Evolutionary conservation across 1,140 invertebrate genomes (phyloP).

Genomic region (Hesperophylax magnus): DNA sequence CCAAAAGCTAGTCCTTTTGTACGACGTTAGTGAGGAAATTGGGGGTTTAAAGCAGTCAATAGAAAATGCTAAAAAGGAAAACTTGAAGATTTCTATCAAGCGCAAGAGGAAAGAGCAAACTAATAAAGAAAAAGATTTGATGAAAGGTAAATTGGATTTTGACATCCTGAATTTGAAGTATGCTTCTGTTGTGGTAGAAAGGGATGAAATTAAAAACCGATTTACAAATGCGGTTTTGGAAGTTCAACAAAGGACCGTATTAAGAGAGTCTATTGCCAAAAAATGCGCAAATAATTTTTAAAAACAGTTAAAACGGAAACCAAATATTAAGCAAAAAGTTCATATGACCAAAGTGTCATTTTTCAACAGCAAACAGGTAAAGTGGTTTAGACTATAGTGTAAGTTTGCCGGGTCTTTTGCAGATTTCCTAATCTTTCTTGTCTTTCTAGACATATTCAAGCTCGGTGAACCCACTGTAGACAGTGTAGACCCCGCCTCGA

Average conservation of each 20-base stretch:
- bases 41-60: constrained; percentile 80
- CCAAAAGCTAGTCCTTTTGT: constrained; percentile 73
- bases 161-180: background rate
- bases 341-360: no score
- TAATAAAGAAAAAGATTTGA: constrained; percentile 13
- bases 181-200: constrained; percentile 76
- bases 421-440: no score
- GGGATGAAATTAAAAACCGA: constrained; percentile 83
- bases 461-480: no score
- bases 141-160: background rate
- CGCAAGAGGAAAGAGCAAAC: constrained; percentile 81
- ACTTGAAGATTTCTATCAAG: constrained; percentile 68
- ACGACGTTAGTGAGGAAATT: constrained; percentile 77
- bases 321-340: no score
- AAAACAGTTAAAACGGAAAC: no score
- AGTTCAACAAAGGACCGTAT: constrained; percentile 85
- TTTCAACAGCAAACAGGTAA: no score
- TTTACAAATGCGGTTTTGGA: constrained; percentile 88
- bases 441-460: no score
- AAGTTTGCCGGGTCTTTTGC: no score
- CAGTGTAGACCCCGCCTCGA: no score
- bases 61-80: no score
- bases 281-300: background rate
- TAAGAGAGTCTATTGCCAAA: constrained; percentile 64
- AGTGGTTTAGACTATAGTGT: no score